These are phyloP conservation scores for Nasonovia ribisnigri DNA, from an alignment of 2,888 invertebrate species.

Conservation along the genomic window DNA sequence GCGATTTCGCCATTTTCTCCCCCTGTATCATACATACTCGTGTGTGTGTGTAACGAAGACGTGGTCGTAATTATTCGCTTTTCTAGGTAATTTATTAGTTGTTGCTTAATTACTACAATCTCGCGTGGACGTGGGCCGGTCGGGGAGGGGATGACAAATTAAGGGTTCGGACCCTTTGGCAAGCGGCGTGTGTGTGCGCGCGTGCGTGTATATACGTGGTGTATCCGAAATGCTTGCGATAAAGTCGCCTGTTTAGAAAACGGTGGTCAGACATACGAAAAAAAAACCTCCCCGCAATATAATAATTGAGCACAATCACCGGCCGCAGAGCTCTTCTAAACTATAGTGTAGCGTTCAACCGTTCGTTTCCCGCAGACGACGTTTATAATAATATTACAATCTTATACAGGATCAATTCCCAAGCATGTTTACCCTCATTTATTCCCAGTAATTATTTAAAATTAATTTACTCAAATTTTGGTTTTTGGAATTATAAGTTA, in stretches of 20 bases:
- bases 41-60: background rate
- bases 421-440: background rate
- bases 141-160: constrained; percentile 49
- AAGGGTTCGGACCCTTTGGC: constrained; percentile 33
- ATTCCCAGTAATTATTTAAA: background rate
- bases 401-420: background rate
- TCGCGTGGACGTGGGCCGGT: background rate
- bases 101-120: constrained; percentile 54
- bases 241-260: background rate
- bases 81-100: constrained; percentile 57
- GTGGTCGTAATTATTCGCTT: constrained; percentile 46
- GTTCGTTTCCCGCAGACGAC: background rate
- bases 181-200: background rate
- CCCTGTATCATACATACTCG: no score
- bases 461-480: background rate
- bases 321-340: background rate
- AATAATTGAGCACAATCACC: background rate
- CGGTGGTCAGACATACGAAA: background rate
- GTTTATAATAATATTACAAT: background rate
- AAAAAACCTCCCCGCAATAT: background rate
- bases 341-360: background rate
- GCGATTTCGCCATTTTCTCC: background rate
- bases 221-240: constrained; percentile 6
- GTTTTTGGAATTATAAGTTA: background rate
- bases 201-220: background rate